Evolutionary conservation across 2,113 vertebrate genomes (phyloP), one percentile per base, ranked within the genome.

Genomic region (Amphiprion percula): DNA sequence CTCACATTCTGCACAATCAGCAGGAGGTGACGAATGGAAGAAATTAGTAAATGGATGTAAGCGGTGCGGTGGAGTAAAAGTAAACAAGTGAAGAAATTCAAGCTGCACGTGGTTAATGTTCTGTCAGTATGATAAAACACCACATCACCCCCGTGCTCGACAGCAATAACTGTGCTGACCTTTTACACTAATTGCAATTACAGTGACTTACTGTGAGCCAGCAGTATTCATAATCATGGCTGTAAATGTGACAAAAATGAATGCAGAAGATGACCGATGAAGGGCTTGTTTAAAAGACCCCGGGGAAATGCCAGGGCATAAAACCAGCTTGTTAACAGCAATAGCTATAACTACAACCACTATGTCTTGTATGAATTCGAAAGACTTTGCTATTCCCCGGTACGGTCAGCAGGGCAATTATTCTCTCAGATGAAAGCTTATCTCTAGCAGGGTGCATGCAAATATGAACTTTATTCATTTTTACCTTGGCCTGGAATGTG

Each of bases 101-200:
- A 64, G 60, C 26, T 1, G 46, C n/a, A 47, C 72, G 2, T 84
- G 83, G 67, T 87, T 85, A 81, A 81, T 84, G 69, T 67, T 73
- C 69, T 80, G 76, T 82, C 77, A 52, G 74, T 10, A 10, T 81
- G 81, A 85, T 80, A 47, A 76, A 92, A 81, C 50, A 24, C 67
- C 39, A 3, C 68, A 26, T 87, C 85, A 67, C 70, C 81, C 73
- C 52, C 26, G 53, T 68, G 78, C 79, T 81, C 77, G 58, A 41
- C 52, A 30, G 73, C 84, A 74, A 64, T 79, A 83, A 87, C 64
- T 24, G 21, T 1, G 0, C 64, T 88, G 88, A 93, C 90, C 87
- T 93, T 94, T 87, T 68, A 74, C 74, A 71, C 84, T 89, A 89
- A 91, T 90, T 91, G 88, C 87, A 89, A 85, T 86, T 84, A 85